Percentiles rank a stretch among this genome's conserved stretches.
phyloP scores from a whole-genome alignment of 2,797 vertebrate genomes.

The Salarias fasciatus region DNA sequence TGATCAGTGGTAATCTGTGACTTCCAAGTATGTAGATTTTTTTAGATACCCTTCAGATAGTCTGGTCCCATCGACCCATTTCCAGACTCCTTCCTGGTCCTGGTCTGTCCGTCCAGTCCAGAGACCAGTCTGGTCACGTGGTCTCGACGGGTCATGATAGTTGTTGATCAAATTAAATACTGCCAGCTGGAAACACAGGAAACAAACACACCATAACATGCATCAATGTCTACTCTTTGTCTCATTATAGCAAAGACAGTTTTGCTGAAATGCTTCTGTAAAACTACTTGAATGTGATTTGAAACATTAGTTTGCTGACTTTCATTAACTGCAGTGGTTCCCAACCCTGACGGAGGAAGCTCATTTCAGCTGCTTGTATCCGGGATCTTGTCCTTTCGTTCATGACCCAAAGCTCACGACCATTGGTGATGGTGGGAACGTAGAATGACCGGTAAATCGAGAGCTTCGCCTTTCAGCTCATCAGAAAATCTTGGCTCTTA shows the following conservation, averaged over 20 bases:
- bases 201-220: constrained; percentile 12
- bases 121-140: background rate
- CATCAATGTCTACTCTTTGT: background rate
- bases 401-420: too few relatives aligned
- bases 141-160: background rate
- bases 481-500: constrained; percentile 47
- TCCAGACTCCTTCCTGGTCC: constrained; percentile 74
- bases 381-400: too few relatives aligned
- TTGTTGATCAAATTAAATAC: constrained; percentile 41
- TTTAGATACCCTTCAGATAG: constrained; percentile 63
- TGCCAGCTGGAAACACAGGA: constrained; percentile 42
- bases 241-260: background rate
- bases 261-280: background rate
- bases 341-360: too few relatives aligned
- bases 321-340: too few relatives aligned
- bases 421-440: too few relatives aligned
- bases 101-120: constrained; percentile 77
- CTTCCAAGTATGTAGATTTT: too few relatives aligned
- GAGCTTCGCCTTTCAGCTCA: too few relatives aligned
- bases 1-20: too few relatives aligned
- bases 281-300: too few relatives aligned
- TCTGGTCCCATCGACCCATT: constrained; percentile 69
- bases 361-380: too few relatives aligned
- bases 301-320: too few relatives aligned
- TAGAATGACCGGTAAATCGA: too few relatives aligned